These are phyloP conservation scores for Acropternis orthonyx DNA, from an alignment of 2,797 vertebrate species.

Conservation along the genomic window DNA sequence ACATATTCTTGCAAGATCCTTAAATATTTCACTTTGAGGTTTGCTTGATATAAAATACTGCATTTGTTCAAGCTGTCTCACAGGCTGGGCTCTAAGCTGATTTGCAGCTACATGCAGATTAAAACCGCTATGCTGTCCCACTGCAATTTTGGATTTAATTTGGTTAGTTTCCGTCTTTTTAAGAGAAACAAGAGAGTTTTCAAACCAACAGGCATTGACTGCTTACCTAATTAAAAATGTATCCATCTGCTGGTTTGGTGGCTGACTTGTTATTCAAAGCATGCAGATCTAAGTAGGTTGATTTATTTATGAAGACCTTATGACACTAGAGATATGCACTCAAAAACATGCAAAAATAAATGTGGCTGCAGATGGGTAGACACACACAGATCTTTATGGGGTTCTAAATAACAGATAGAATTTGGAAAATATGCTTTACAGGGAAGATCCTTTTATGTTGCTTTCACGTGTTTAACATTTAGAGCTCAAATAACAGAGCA, in stretches of 20 bases:
- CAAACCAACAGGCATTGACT: conserved; percentile 62
- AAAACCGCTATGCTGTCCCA: conserved; percentile 30
- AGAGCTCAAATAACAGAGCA: conserved; percentile 52
- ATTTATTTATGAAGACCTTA: conserved; percentile 79
- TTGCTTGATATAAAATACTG: conserved; percentile 67
- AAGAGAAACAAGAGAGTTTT: conserved; percentile 68
- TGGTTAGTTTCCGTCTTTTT: conserved; percentile 58
- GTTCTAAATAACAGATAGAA: conserved; percentile 29
- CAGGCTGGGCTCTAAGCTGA: conserved; percentile 52
- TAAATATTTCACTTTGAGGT: conserved; percentile 74
- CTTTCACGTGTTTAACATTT: conserved; percentile 48
- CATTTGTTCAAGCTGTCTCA: conserved; percentile 66
- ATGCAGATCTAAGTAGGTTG: conserved; percentile 71
- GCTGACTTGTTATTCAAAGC: conserved; percentile 70
- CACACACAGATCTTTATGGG: conserved; percentile 11
- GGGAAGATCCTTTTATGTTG: conserved; percentile 52
- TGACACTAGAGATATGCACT: conserved; percentile 69
- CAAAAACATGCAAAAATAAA: conserved; percentile 71
- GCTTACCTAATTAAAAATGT: conserved; percentile 78
- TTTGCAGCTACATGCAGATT: conserved; percentile 68
- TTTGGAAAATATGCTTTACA: conserved; percentile 39
- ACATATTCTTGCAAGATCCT: conserved; percentile 62
- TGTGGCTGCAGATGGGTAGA: conserved; percentile 64
- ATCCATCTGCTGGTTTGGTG: conserved; percentile 73
- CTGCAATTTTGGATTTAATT: conserved; percentile 64